Conservation (phyloP, 2,888 invertebrate genomes). For the Notodonta ziczac region DNA sequence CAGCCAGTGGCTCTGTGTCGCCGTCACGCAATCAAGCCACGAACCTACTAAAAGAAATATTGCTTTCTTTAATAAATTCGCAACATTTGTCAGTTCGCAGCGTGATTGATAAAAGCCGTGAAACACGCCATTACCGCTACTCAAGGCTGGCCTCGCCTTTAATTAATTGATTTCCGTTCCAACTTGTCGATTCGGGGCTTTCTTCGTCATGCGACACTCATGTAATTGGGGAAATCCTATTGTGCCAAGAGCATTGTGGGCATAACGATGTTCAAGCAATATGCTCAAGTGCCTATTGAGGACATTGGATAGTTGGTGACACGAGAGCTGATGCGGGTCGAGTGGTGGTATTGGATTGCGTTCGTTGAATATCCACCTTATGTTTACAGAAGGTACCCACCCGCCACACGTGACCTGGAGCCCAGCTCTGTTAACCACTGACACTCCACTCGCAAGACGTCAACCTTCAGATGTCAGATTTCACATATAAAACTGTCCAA, state of each 20-base stretch:
- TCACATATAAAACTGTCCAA: no score
- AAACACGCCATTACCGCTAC: constrained; percentile 46
- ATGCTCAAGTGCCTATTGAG: background rate
- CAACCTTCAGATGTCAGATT: no score
- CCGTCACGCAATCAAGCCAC: background rate
- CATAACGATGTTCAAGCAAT: background rate
- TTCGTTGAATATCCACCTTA: no score
- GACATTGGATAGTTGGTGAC: no score
- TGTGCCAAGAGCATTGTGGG: background rate
- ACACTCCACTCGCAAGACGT: no score
- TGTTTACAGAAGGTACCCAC: no score
- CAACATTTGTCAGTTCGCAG: constrained; percentile 12
- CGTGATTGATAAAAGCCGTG: constrained; percentile 46
- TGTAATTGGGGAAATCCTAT: constrained; percentile 2
- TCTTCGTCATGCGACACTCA: constrained; percentile 11
- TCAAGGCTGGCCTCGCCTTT: constrained; percentile 53
- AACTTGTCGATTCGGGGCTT: constrained; percentile 18
- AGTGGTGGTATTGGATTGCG: no score
- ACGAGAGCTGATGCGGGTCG: no score
- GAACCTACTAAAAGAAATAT: constrained; percentile 1
- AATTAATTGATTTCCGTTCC: constrained; percentile 54
- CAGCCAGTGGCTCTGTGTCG: no score
- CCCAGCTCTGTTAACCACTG: no score
- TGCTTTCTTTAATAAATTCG: constrained; percentile 12
- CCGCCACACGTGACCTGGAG: no score